Evolutionary conservation across 1,140 invertebrate species (phyloP).

Genomic region (Charaxes varanes): DNA sequence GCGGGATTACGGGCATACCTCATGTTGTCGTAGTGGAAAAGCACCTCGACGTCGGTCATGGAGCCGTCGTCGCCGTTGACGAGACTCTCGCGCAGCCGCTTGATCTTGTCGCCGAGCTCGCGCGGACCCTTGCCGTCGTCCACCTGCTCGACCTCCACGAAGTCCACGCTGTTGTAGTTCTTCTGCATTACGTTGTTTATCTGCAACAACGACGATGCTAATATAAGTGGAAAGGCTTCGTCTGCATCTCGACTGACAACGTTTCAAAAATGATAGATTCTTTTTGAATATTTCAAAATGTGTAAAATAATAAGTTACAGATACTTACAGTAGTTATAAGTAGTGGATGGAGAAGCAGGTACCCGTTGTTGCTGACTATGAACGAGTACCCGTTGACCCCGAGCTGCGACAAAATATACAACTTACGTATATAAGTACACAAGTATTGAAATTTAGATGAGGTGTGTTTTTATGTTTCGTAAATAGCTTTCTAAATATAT

Average conservation of each 20-base stretch:
- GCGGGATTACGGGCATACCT: constrained; percentile 29
- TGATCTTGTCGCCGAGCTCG: constrained; percentile 70
- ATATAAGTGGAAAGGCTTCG: too few relatives aligned
- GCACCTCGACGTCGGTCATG: constrained; percentile 72
- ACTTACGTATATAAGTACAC: neutral
- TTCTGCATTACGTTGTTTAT: constrained; percentile 84
- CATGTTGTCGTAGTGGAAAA: constrained; percentile 63
- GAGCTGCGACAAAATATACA: constrained; percentile 76
- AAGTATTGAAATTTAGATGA: neutral
- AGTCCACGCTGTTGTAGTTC: constrained; percentile 97
- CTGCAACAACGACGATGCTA: constrained; percentile 42
- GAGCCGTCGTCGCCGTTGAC: constrained; percentile 81
- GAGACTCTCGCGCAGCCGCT: constrained; percentile 80
- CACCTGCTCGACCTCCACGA: constrained; percentile 94
- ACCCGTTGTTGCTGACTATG: constrained; percentile 97
- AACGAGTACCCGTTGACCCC: constrained; percentile 97
- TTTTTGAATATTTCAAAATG: too few relatives aligned
- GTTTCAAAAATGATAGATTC: too few relatives aligned
- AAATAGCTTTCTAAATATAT: too few relatives aligned
- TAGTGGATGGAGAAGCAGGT: constrained; percentile 88
- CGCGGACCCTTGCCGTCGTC: constrained; percentile 78
- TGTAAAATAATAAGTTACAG: too few relatives aligned
- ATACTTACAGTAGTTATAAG: constrained; percentile 81
- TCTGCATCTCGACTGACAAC: too few relatives aligned
- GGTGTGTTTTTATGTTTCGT: too few relatives aligned